Conservation (phyloP, 2,113 vertebrate genomes). For the Zingel zingel region DNA sequence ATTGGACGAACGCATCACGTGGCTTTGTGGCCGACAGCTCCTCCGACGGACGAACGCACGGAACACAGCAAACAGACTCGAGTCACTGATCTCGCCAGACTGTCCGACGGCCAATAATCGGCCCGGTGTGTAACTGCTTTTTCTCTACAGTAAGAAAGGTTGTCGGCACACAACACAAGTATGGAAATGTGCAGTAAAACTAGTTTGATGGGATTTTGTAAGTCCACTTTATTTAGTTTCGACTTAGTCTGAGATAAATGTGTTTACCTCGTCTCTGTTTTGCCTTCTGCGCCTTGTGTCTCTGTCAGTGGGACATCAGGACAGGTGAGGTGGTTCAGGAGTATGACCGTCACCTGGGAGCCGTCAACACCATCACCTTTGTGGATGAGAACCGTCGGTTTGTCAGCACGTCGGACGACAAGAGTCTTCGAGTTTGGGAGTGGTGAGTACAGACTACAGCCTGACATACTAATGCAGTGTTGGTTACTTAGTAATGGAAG, state of each 20-base stretch:
- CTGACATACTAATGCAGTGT: not conserved
- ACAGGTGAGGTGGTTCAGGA: slow-evolving; percentile 97
- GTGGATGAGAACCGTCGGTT: slow-evolving; percentile 99
- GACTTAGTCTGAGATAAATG: not conserved
- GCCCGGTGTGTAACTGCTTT: not conserved
- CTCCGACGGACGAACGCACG: no score
- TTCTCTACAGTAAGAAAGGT: not conserved
- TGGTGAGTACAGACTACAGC: slow-evolving; percentile 87
- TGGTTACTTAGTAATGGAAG: not conserved
- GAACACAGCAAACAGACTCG: no score
- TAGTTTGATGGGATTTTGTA: slow-evolving; percentile 4
- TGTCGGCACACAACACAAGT: not conserved
- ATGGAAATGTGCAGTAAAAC: not conserved
- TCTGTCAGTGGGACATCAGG: slow-evolving; percentile 93
- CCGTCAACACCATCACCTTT: slow-evolving; percentile 99
- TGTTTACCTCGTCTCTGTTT: slow-evolving; percentile 14
- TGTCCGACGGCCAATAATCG: no score
- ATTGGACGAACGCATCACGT: no score
- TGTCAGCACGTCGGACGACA: slow-evolving; percentile 98
- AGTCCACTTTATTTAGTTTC: not conserved
- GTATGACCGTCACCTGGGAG: slow-evolving; percentile 97
- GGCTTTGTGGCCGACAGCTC: no score
- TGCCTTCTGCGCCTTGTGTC: not conserved
- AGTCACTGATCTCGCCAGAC: no score
- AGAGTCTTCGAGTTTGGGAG: slow-evolving; percentile 98